phyloP scores from a whole-genome alignment of 30 jellyfish, hydroid and myxozoan species.

The Mastigias papua region DNA sequence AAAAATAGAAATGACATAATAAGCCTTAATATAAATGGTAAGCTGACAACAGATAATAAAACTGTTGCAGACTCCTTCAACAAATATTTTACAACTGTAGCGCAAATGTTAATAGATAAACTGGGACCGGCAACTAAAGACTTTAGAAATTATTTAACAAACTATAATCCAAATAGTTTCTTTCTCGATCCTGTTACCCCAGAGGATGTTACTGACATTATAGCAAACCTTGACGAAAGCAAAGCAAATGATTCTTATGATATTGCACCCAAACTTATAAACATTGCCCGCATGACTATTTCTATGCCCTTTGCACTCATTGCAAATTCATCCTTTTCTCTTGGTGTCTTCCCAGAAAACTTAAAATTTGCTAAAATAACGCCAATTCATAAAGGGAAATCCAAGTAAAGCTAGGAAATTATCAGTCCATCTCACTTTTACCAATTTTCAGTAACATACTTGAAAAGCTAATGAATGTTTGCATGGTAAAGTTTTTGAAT shows the following conservation, averaged over 20 bases:
- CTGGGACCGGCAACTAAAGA: constrained; percentile 10
- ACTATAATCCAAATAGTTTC: constrained; percentile 6
- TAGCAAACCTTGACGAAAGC: constrained; percentile 30
- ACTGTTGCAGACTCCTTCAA: constrained; percentile 22
- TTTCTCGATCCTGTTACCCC: constrained; percentile 29
- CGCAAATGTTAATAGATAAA: constrained; percentile 30
- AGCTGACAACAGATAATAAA: not conserved
- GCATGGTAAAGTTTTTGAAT: constrained; percentile 31
- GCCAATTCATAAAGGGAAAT: constrained; percentile 46
- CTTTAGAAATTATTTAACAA: constrained; percentile 1
- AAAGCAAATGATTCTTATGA: constrained; percentile 41
- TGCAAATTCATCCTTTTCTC: constrained; percentile 36
- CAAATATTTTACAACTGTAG: constrained; percentile 8
- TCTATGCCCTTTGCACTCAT: constrained; percentile 32
- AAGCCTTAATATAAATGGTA: constrained; percentile 6
- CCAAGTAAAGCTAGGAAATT: constrained; percentile 40
- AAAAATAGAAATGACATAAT: constrained; percentile 7
- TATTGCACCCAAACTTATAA: constrained; percentile 14
- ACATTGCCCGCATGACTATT: constrained; percentile 24
- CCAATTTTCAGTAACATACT: constrained; percentile 16
- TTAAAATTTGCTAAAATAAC: constrained; percentile 45
- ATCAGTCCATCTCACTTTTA: constrained; percentile 38
- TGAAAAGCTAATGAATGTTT: constrained; percentile 25
- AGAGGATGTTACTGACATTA: constrained; percentile 25
- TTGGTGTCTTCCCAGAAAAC: constrained; percentile 52